Evolutionary conservation across 2,797 vertebrate genomes (phyloP).

Genomic region (Microcaecilia unicolor): DNA sequence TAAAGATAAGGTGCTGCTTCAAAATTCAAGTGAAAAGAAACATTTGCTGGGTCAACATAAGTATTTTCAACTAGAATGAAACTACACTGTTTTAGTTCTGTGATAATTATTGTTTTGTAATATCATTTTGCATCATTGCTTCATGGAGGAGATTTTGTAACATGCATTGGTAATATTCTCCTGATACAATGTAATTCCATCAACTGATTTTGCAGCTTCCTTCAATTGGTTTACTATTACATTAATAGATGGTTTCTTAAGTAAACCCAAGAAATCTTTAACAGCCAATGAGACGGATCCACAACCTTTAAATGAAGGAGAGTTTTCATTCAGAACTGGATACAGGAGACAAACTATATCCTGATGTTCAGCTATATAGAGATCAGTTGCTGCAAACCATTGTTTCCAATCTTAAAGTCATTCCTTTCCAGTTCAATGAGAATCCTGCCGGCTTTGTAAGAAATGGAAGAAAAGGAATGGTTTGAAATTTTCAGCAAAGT

Average conservation of each 20-base stretch:
- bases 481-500: conserved; percentile 75
- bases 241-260: conserved; percentile 80
- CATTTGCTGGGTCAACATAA: conserved; percentile 83
- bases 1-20: conserved; percentile 91
- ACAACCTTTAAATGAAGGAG: conserved; percentile 93
- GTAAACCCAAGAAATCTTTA: conserved; percentile 88
- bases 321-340: conserved; percentile 93
- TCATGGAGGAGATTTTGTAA: conserved; percentile 95
- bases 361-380: conserved; percentile 92
- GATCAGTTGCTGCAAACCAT: conserved; percentile 85
- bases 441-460: conserved; percentile 94
- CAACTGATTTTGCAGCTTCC: conserved; percentile 85
- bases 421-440: conserved; percentile 90
- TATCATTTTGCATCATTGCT: conserved; percentile 74
- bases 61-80: conserved; percentile 92
- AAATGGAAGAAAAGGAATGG: conserved; percentile 85
- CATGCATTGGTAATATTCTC: conserved; percentile 98
- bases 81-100: conserved; percentile 68
- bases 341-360: conserved; percentile 89
- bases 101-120: conserved; percentile 58
- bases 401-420: conserved; percentile 72
- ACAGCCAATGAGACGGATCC: conserved; percentile 86
- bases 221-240: conserved; percentile 86
- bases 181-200: conserved; percentile 91
- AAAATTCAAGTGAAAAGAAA: conserved; percentile 93